Percentiles rank a stretch among this genome's conserved stretches.
Evolutionary conservation across 2,888 invertebrate species (phyloP).

Genomic region (Penaeus monodon): DNA sequence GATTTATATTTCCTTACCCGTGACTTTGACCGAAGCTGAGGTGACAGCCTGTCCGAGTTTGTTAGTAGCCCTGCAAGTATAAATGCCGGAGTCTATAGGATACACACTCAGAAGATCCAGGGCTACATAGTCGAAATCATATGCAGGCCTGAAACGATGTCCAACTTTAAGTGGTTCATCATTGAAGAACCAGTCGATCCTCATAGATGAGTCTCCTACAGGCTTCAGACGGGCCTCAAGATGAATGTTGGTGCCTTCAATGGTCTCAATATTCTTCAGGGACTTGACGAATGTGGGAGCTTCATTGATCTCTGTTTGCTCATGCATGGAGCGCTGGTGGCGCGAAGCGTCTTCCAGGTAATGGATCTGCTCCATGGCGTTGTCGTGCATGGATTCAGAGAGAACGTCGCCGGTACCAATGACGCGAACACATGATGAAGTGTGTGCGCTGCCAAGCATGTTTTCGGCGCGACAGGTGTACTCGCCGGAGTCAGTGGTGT

Average conservation of each 20-base stretch:
- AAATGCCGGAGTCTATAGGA: slow-evolving; percentile 96
- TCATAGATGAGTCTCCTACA: slow-evolving; percentile 89
- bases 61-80: slow-evolving; percentile 94
- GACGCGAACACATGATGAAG: slow-evolving; percentile 78
- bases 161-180: slow-evolving; percentile 86
- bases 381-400: slow-evolving; percentile 69
- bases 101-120: slow-evolving; percentile 95
- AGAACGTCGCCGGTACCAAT: slow-evolving; percentile 65
- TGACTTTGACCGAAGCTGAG: slow-evolving; percentile 88
- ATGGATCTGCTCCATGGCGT: slow-evolving; percentile 68
- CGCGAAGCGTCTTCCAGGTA: slow-evolving; percentile 68
- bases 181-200: slow-evolving; percentile 96
- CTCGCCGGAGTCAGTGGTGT: slow-evolving; percentile 93
- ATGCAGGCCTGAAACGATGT: slow-evolving; percentile 92
- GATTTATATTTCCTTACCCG: slow-evolving; percentile 70
- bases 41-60: slow-evolving; percentile 94
- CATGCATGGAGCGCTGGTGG: slow-evolving; percentile 61
- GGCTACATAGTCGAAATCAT: slow-evolving; percentile 97
- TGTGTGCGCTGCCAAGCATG: slow-evolving; percentile 91
- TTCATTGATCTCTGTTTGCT: slow-evolving; percentile 64
- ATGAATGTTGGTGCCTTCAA: slow-evolving; percentile 92
- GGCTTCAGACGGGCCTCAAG: slow-evolving; percentile 92
- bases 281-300: slow-evolving; percentile 86
- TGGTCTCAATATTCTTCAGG: slow-evolving; percentile 88
- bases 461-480: slow-evolving; percentile 95